Conservation (phyloP, 2,113 vertebrate genomes). For the Macroglossus sobrinus region DNA sequence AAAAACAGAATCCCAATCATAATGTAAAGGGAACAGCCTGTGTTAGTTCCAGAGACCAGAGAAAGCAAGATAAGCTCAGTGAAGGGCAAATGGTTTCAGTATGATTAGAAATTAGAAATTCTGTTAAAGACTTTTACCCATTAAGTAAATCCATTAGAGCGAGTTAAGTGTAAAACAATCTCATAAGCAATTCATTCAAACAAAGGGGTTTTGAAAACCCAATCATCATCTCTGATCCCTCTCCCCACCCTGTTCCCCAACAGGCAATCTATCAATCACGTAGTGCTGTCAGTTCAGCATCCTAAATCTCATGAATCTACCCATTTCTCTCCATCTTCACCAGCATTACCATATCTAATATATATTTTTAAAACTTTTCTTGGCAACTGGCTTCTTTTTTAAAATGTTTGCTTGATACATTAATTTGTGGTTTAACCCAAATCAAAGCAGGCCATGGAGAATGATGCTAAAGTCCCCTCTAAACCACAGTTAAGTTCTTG, state of each 20-base stretch:
- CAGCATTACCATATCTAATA: not conserved
- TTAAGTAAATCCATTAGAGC: not conserved
- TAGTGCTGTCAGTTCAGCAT: not conserved
- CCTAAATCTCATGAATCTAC: not conserved
- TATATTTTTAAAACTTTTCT: not conserved
- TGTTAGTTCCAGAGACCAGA: not conserved
- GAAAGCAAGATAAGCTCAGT: not conserved
- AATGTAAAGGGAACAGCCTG: not conserved
- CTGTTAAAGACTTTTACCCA: not conserved
- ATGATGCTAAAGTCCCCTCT: not conserved
- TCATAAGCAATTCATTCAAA: not conserved
- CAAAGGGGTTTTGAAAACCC: not conserved
- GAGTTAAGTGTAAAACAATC: constrained; percentile 24
- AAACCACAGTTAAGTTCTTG: not conserved
- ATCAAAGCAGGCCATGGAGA: not conserved
- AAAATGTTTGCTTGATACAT: not conserved
- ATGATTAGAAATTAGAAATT: not conserved
- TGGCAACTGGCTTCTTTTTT: not conserved
- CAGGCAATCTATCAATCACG: no score
- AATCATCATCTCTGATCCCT: not conserved
- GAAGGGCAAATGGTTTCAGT: not conserved
- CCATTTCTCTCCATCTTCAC: not conserved
- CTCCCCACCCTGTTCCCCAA: rapidly evolving
- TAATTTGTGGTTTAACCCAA: not conserved
- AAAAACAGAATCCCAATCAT: not conserved